These are phyloP conservation scores for Torymus auratus DNA, from an alignment of 2,888 invertebrate genomes.

Conservation along the genomic window DNA sequence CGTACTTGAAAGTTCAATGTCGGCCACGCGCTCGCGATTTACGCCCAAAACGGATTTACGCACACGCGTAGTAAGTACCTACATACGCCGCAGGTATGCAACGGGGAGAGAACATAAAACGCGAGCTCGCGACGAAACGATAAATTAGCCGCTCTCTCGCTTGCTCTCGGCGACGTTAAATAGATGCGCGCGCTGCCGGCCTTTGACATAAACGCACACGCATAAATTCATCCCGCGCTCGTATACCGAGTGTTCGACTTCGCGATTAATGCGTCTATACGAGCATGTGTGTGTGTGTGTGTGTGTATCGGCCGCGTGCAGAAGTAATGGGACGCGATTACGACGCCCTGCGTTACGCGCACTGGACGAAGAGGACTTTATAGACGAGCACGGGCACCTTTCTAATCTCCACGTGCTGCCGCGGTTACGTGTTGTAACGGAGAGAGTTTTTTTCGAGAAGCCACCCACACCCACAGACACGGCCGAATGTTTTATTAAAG, in stretches of 20 bases:
- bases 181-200: constrained; percentile 69
- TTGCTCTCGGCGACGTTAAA: constrained; percentile 67
- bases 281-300: too few species aligned
- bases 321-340: neutral
- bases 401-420: neutral
- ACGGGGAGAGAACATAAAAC: too few species aligned
- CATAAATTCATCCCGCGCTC: constrained; percentile 71
- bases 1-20: constrained; percentile 18
- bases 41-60: constrained; percentile 71
- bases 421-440: neutral
- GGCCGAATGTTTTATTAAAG: neutral
- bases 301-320: too few species aligned
- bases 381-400: neutral
- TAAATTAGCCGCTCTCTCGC: constrained; percentile 68
- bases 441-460: too few species aligned
- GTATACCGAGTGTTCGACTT: neutral
- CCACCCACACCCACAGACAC: too few species aligned
- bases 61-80: neutral
- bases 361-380: neutral
- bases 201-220: constrained; percentile 70
- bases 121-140: constrained; percentile 66
- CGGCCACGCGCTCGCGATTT: constrained; percentile 65
- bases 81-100: too few species aligned
- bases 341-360: neutral
- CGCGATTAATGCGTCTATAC: too few species aligned